Conservation (phyloP, 2,797 vertebrate species). For the Oreortyx pictus region DNA sequence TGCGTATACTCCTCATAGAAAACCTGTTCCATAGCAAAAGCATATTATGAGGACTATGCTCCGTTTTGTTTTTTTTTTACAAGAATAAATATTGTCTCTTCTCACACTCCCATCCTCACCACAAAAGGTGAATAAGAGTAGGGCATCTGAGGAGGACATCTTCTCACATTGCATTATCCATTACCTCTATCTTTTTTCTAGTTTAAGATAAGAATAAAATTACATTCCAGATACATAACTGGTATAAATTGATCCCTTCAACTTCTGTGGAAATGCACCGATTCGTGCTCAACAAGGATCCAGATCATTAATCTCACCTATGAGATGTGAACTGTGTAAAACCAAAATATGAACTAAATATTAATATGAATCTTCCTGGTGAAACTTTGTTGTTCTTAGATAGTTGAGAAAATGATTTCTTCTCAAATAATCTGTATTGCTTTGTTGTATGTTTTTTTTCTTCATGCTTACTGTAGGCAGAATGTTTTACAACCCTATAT, state of each 20-base stretch:
- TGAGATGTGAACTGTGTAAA: neutral
- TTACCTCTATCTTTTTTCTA: neutral
- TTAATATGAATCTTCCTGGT: neutral
- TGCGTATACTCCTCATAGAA: neutral
- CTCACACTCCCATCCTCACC: fast-evolving
- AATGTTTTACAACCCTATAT: neutral
- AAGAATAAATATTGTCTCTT: neutral
- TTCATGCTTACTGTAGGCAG: neutral
- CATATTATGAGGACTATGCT: neutral
- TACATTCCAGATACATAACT: neutral
- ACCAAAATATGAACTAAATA: neutral
- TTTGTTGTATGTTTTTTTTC: neutral
- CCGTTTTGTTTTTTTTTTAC: neutral
- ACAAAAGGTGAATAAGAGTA: neutral
- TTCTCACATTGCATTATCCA: neutral
- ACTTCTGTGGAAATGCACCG: neutral
- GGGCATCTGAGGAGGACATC: neutral
- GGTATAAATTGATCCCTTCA: neutral
- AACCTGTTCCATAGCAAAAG: neutral
- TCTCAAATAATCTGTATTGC: neutral
- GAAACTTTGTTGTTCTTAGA: neutral
- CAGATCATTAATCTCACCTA: neutral
- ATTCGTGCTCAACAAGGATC: neutral
- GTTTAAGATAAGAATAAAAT: neutral
- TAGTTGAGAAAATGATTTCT: neutral